A percentile compares a stretch with the other conserved stretches of the same genome.
Conservation (phyloP, 2,797 vertebrate species). For the Cynodonichthys magdalenae region DNA sequence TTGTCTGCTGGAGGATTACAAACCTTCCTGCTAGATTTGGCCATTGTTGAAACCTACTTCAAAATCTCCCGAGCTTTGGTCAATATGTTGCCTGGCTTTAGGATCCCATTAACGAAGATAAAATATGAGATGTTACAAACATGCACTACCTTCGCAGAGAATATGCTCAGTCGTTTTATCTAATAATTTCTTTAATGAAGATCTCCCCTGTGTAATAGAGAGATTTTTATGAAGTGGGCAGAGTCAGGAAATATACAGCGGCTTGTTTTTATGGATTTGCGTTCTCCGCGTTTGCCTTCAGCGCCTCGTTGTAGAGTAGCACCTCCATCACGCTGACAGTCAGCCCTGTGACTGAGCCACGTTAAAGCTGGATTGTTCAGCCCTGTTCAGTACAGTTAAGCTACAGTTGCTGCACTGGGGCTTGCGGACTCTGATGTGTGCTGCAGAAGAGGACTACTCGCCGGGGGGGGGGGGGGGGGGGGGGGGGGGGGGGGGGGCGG, state of each 20-base stretch:
- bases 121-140: slow-evolving; percentile 31
- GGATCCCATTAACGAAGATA: slow-evolving; percentile 39
- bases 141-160: slow-evolving; percentile 3
- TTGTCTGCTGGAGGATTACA: slow-evolving; percentile 48
- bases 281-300: slow-evolving; percentile 45
- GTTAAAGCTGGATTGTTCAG: slow-evolving; percentile 37
- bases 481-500: too few species aligned
- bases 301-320: slow-evolving; percentile 38
- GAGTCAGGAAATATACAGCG: slow-evolving; percentile 58
- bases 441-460: slow-evolving; percentile 20
- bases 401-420: slow-evolving; percentile 47
- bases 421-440: slow-evolving; percentile 28
- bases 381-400: slow-evolving; percentile 54
- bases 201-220: slow-evolving; percentile 31
- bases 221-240: slow-evolving; percentile 56
- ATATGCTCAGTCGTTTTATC: slow-evolving; percentile 3
- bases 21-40: slow-evolving; percentile 33
- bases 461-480: too few species aligned
- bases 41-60: slow-evolving; percentile 50
- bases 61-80: slow-evolving; percentile 46
- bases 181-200: slow-evolving; percentile 61
- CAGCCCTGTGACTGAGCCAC: slow-evolving; percentile 38
- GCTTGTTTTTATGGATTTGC: slow-evolving; percentile 52
- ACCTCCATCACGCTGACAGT: slow-evolving; percentile 55
- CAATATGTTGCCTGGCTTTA: slow-evolving; percentile 43